Evolutionary conservation across 2,888 invertebrate species (phyloP).

Genomic region (Itoplectis maculator): DNA sequence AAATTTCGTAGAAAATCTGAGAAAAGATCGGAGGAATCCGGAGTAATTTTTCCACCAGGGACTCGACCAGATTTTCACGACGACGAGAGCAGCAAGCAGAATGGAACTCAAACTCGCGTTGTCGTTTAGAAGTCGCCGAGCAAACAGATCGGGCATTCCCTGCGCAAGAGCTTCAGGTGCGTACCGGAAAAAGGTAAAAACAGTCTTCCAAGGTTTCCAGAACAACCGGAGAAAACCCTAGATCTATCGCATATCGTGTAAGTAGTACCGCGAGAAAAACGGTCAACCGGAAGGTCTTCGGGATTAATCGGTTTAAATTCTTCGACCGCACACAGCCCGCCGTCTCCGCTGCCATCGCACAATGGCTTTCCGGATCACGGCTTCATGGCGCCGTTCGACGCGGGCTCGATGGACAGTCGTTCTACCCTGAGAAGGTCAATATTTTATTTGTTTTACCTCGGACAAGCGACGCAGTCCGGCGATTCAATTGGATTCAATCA

Average conservation of each 20-base stretch:
- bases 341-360: constrained; percentile 96
- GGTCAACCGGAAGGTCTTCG: not conserved
- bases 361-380: constrained; percentile 94
- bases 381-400: constrained; percentile 89
- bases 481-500: no score
- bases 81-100: not conserved
- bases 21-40: no score
- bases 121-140: constrained; percentile 94
- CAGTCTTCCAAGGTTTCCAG: constrained; percentile 95
- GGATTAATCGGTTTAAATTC: constrained; percentile 54
- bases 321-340: constrained; percentile 88
- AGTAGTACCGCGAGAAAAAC: constrained; percentile 82
- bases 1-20: no score
- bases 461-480: no score
- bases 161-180: constrained; percentile 98
- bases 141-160: constrained; percentile 97
- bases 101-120: not conserved
- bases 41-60: no score
- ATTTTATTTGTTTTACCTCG: constrained; percentile 7
- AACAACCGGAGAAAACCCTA: constrained; percentile 96
- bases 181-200: constrained; percentile 95
- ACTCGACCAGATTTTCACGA: no score
- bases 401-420: constrained; percentile 91
- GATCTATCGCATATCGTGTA: constrained; percentile 98
- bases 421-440: constrained; percentile 86